These are phyloP conservation scores for Uromys caudimaculatus DNA, from an alignment of 2,797 vertebrate species.

Conservation along the genomic window DNA sequence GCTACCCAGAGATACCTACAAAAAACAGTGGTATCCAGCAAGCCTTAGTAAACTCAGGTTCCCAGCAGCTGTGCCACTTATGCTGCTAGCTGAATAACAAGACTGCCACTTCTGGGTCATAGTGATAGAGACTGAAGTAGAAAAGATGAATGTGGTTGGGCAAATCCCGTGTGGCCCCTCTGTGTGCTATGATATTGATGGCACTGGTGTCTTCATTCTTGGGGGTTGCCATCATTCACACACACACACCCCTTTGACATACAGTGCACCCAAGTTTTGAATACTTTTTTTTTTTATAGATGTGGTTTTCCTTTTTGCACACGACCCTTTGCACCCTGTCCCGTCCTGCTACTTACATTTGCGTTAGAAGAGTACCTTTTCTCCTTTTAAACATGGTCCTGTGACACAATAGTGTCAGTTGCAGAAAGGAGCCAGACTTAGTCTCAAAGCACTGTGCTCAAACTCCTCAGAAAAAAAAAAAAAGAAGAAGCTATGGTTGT, in stretches of 20 bases:
- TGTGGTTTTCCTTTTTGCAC: constrained; percentile 53
- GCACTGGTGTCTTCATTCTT: constrained; percentile 71
- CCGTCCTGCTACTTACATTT: constrained; percentile 71
- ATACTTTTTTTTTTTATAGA: constrained; percentile 39
- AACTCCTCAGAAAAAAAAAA: constrained; percentile 58
- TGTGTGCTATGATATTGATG: background rate
- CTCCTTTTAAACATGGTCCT: constrained; percentile 75
- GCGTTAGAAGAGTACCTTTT: constrained; percentile 70
- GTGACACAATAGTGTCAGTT: constrained; percentile 57
- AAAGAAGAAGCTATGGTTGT: constrained; percentile 64
- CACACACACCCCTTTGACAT: background rate
- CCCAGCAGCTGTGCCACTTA: background rate
- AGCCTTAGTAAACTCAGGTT: constrained; percentile 55
- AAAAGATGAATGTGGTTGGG: background rate
- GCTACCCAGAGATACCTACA: background rate
- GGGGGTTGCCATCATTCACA: constrained; percentile 69
- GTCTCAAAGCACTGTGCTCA: constrained; percentile 75
- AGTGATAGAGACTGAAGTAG: background rate
- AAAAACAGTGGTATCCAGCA: constrained; percentile 40
- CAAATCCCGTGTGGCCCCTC: background rate
- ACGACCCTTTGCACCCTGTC: constrained; percentile 57
- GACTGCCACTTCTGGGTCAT: constrained; percentile 39
- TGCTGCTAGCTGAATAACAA: background rate
- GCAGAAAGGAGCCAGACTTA: constrained; percentile 75
- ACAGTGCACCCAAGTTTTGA: constrained; percentile 25